Base-by-base conservation (phyloP, 2,888 invertebrate species). In the Linhomoeus sp. region DNA sequence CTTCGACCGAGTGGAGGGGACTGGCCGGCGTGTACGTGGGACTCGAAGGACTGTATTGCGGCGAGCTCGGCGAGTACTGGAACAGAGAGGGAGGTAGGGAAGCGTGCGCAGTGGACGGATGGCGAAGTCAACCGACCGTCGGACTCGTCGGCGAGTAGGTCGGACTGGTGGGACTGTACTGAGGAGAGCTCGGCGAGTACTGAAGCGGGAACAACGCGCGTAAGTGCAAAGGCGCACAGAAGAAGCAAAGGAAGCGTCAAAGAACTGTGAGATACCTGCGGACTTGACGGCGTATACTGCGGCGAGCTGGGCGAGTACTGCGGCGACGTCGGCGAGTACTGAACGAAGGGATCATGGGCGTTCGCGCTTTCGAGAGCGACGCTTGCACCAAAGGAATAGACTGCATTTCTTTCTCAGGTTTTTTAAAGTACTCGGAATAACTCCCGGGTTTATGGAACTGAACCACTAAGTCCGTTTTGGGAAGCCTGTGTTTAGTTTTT, bases 281-380 rank as follows among this genome's bases (percentile, higher is more conserved):
- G 41, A n/a, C 26, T 26, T 19, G 41, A 26, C 14, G 65, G 50
- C 15, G 42, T 81, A 64, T 80, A 84, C 29, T 77, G 77, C 0
- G 84, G 83, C 29, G 77, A 76, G 0, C n/a, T n/a, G n/a, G n/a
- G n/a, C n/a, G n/a, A n/a, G n/a, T n/a, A n/a, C n/a, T n/a, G n/a
- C n/a, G n/a, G n/a, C n/a, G n/a, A n/a, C n/a, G 77, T 75, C 0
- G 81, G 80, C 0, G 77, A 77, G 59, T 81, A 82, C 12, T 73
- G 74, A n/a, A 53, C 50, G 19, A 2, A 22, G 38, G 17, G 12
- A 24, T 22, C 22, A 39, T 17, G 15, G 23, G 37, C 41, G n/a
- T n/a, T n/a, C n/a, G n/a, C n/a, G n/a, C n/a, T n/a, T n/a, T n/a
- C 33, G 15, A 33, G 33, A 33, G 33, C 33, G 15, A n/a, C 20